Evolutionary conservation across 23 tunicate species (phyloP), one percentile per base, ranked within the genome.

Genomic region (Trididemnum clinides): DNA sequence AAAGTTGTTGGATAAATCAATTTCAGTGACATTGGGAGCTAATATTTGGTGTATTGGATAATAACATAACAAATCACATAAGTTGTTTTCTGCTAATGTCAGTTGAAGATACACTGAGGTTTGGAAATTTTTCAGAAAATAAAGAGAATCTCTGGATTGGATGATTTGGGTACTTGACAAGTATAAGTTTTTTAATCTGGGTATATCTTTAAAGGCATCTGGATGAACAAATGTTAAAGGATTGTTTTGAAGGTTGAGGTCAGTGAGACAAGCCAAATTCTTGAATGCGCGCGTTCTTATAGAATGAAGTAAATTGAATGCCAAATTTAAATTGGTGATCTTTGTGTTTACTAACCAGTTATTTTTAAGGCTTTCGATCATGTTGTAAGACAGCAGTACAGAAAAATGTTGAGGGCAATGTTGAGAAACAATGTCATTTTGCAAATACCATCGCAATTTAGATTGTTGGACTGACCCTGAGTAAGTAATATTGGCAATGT

Each of bases 1-100:
- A n/a, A n/a, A n/a, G 25, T 59, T 59, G 25, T 59, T n/a, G 20
- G 66, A 59, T n/a, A 59, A n/a, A 59, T 59, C 66, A 59, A 59
- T 28, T 19, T 59, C 66, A 10, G 21, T 15, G 3, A 59, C 25
- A 5, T 19, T n/a, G 3, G 66, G 25, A 19, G 66, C 3, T n/a
- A 4, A 4, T 3, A n/a, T n/a, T 59, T 59, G 23, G 3, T 10
- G 20, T 28, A 10, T 5, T n/a, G 23, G 3, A 10, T 15, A 10
- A 19, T 59, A 12, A n/a, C 25, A 59, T 15, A 15, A n/a, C n/a
- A n/a, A n/a, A 44, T 44, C 15, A 59, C 20, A 59, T n/a, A 59
- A 59, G 22, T 59, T 59, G 66, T 59, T 28, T 3, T 59, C 22
- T n/a, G 22, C 5, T 3, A 59, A 3, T 10, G 66, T 19, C 5